These are phyloP conservation scores for Galerucella calmariensis DNA, from an alignment of 2,888 invertebrate species.

Conservation along the genomic window DNA sequence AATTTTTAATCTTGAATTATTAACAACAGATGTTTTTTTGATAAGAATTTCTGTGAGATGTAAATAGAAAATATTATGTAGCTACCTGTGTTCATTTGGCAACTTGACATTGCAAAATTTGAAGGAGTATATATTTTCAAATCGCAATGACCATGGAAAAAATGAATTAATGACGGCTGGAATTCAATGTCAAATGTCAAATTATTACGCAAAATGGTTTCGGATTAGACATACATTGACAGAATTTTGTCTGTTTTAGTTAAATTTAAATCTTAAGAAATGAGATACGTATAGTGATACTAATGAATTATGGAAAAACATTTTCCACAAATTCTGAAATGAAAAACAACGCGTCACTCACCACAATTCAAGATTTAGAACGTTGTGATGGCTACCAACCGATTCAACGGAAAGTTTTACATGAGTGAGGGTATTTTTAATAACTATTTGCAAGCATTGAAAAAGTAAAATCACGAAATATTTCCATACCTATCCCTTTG, in stretches of 20 bases:
- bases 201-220: slow-evolving; percentile 18
- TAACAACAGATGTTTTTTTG: not conserved
- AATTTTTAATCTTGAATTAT: not conserved
- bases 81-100: slow-evolving; percentile 14
- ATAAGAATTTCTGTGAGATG: not conserved
- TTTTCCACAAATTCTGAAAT: no score
- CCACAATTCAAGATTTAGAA: no score
- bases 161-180: slow-evolving; percentile 19
- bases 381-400: no score
- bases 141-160: slow-evolving; percentile 18
- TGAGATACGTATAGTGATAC: no score
- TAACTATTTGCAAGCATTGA: no score
- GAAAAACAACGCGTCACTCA: no score
- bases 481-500: no score
- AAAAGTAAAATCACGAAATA: no score
- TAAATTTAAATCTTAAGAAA: no score
- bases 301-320: no score
- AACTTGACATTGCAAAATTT: slow-evolving; percentile 25
- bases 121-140: slow-evolving; percentile 24
- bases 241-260: not conserved
- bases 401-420: no score
- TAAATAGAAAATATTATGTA: not conserved
- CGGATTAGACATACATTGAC: not conserved
- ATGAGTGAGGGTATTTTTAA: no score
- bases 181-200: slow-evolving; percentile 26